Evolutionary conservation across 2,113 vertebrate species (phyloP), one percentile per base, ranked within the genome.

Genomic region (Falcunculus frontatus): DNA sequence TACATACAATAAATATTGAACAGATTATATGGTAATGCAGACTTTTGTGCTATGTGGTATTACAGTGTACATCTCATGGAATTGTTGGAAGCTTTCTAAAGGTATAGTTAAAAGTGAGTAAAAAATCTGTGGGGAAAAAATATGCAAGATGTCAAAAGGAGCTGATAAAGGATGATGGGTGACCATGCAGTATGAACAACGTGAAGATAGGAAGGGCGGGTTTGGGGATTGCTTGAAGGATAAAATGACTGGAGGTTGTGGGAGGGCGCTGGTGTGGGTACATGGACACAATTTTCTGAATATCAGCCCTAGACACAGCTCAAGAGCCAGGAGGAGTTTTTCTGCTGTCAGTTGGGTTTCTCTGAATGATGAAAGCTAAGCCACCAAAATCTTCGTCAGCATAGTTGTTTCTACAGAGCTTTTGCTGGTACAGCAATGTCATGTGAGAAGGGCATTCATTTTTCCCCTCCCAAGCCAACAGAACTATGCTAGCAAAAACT

Each of bases 341-440:
- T 68, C 27, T 93, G 94, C 94, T 89, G 75, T 88, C 68, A 39
- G 41, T 91, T 44, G 60, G 46, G 42, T 90, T 95, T 91, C 82
- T 92, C 68, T 90, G 79, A 81, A 88, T 68, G 82, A 86, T 74
- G 50, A 88, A 32, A 89, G 72, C 86, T 90, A 78, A 95, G 76
- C 83, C 80, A 93, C 90, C 72, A 83, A 75, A 95, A 50, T 84
- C 90, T 92, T 95, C 21, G 15, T 95, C 94, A 95, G 90, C 86
- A 67, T 4, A 87, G 92, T 86, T 96, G 79, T 85, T 80, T 74
- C 72, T 88, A 42, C 80, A 89, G 83, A 88, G 89, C 86, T 89
- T 96, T 93, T 97, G 90, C 76, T 96, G 88, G 42, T 92, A 16
- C 95, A 95, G 95, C 85, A 80, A 5, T 86, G 83, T 95, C 86